Conservation (phyloP, 2,113 vertebrate species). For the Nannospalax galili region DNA sequence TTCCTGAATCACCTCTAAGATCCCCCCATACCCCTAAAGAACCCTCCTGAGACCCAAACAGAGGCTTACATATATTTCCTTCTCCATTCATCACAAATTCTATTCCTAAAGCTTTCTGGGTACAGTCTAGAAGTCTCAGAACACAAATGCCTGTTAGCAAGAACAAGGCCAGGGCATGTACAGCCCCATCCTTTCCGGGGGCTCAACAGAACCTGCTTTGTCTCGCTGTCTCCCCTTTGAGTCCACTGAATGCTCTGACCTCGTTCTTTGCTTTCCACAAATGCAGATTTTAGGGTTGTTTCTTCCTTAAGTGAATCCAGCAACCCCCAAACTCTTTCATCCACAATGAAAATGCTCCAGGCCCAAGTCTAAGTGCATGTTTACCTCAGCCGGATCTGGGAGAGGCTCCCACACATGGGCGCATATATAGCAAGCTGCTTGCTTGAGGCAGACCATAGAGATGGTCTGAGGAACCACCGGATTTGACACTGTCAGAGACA, state of each 20-base stretch:
- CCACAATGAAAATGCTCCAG: background rate
- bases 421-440: accelerated
- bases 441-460: background rate
- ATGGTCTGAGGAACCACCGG: background rate
- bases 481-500: background rate
- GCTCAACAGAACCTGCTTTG: background rate
- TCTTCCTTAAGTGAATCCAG: background rate
- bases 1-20: background rate
- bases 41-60: accelerated
- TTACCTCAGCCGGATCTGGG: accelerated
- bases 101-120: background rate
- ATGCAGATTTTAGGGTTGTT: background rate
- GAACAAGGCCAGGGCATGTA: background rate
- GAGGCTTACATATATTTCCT: background rate
- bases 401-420: background rate
- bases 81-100: background rate
- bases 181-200: background rate
- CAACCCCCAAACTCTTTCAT: background rate
- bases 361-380: background rate
- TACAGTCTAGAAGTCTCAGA: background rate
- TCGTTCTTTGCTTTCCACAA: background rate
- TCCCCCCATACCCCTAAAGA: background rate
- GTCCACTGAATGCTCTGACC: background rate
- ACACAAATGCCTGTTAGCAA: background rate
- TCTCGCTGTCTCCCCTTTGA: background rate